These are phyloP conservation scores for Centropus unirufus DNA, from an alignment of 2,113 vertebrate genomes.

Conservation along the genomic window DNA sequence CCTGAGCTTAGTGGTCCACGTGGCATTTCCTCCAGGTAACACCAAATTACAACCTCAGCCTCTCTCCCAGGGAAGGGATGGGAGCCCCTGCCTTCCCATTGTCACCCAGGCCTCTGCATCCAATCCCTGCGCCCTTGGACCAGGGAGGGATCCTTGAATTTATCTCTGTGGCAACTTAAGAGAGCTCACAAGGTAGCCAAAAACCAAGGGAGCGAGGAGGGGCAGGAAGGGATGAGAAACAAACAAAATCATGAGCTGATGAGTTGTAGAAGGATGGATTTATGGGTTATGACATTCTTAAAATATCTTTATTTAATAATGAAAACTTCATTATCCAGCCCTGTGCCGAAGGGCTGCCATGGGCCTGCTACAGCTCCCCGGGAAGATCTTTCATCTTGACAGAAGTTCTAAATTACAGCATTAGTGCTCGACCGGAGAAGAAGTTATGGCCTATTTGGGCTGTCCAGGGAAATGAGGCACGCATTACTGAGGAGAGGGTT, in stretches of 20 bases:
- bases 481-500: constrained; percentile 83
- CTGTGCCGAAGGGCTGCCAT: constrained; percentile 74
- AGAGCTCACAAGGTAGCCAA: not conserved
- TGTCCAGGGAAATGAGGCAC: constrained; percentile 93
- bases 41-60: not conserved
- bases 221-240: constrained; percentile 23
- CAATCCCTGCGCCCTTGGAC: not conserved
- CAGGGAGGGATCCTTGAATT: not conserved
- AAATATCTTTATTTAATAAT: constrained; percentile 86
- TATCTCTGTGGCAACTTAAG: constrained; percentile 37
- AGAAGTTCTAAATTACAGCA: constrained; percentile 80
- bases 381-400: constrained; percentile 82
- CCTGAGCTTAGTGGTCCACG: not conserved
- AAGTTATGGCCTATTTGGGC: constrained; percentile 78
- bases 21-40: constrained; percentile 30
- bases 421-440: constrained; percentile 74
- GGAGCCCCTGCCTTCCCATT: not conserved
- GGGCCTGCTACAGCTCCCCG: constrained; percentile 75
- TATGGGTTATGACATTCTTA: constrained; percentile 77
- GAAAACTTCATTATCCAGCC: constrained; percentile 83
- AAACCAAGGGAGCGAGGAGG: not conserved
- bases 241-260: constrained; percentile 60
- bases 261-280: constrained; percentile 63
- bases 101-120: not conserved
- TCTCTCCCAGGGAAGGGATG: not conserved